phyloP scores from a whole-genome alignment of 2,113 vertebrate genomes.

The Scopus umbretta region DNA sequence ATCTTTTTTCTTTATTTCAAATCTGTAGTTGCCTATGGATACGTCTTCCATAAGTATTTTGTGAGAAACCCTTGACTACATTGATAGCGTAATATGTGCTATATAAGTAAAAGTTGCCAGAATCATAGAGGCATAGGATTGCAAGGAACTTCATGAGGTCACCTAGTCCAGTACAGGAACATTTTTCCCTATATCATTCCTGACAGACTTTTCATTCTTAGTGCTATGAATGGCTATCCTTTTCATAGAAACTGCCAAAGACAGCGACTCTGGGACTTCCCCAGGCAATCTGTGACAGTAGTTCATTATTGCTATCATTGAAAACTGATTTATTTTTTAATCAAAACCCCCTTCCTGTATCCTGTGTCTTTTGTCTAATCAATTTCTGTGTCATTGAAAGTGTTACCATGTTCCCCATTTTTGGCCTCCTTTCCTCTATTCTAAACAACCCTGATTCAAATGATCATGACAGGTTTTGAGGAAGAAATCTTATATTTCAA shows the following conservation, averaged over 20 bases:
- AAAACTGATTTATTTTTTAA: background rate
- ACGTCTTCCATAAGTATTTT: background rate
- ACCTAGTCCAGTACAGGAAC: background rate
- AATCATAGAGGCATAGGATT: background rate
- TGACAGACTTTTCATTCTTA: background rate
- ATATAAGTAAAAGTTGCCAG: background rate
- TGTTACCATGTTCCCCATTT: background rate
- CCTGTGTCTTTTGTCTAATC: background rate
- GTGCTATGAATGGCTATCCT: background rate
- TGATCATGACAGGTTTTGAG: background rate
- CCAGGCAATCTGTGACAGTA: background rate
- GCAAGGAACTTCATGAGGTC: background rate
- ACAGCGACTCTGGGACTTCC: background rate
- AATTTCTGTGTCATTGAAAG: background rate
- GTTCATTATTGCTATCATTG: background rate
- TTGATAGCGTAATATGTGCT: background rate
- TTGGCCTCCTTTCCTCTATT: background rate
- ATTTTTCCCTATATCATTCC: background rate
- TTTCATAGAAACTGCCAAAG: background rate
- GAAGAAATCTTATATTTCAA: conserved; percentile 39
- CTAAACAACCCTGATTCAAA: background rate
- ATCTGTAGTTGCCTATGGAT: background rate
- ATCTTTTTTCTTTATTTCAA: background rate
- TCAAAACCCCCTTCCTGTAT: background rate
- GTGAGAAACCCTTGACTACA: background rate